phyloP scores from a whole-genome alignment of 2,888 invertebrate species.

The Heliothis peltigera region DNA sequence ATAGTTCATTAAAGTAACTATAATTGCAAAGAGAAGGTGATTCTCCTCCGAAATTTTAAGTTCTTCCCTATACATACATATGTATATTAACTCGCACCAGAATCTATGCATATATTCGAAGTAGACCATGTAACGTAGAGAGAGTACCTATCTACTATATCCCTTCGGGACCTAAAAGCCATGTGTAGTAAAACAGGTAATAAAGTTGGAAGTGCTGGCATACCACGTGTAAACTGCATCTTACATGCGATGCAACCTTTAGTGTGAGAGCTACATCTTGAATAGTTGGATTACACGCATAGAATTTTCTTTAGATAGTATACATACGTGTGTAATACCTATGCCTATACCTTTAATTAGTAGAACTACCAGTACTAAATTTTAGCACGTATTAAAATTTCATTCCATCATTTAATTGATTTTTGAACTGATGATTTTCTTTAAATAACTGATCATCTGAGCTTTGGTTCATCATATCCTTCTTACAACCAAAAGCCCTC shows the following conservation, averaged over 20 bases:
- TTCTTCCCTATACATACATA: neutral
- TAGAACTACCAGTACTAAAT: too few species aligned
- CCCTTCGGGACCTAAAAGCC: conserved; percentile 49
- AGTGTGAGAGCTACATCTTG: conserved; percentile 30
- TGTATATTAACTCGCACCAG: conserved; percentile 2
- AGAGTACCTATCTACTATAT: conserved; percentile 9
- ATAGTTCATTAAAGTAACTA: too few species aligned
- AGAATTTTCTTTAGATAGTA: neutral
- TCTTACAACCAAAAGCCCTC: neutral
- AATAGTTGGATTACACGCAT: neutral
- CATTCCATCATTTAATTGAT: too few species aligned
- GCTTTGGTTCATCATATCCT: neutral
- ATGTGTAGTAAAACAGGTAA: conserved; percentile 51
- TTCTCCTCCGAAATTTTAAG: too few species aligned
- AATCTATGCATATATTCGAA: conserved; percentile 2
- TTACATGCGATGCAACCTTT: conserved; percentile 45
- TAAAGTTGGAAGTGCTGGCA: conserved; percentile 42
- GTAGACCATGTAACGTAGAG: conserved; percentile 24
- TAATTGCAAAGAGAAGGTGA: too few species aligned
- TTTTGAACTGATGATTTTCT: too few species aligned
- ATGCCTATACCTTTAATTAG: too few species aligned
- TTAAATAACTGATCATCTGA: too few species aligned
- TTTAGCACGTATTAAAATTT: too few species aligned
- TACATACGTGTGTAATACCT: too few species aligned
- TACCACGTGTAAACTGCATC: conserved; percentile 52